Evolutionary conservation across 2,888 invertebrate species (phyloP), one percentile per base, ranked within the genome.

Genomic region (Nyleta sp.): DNA sequence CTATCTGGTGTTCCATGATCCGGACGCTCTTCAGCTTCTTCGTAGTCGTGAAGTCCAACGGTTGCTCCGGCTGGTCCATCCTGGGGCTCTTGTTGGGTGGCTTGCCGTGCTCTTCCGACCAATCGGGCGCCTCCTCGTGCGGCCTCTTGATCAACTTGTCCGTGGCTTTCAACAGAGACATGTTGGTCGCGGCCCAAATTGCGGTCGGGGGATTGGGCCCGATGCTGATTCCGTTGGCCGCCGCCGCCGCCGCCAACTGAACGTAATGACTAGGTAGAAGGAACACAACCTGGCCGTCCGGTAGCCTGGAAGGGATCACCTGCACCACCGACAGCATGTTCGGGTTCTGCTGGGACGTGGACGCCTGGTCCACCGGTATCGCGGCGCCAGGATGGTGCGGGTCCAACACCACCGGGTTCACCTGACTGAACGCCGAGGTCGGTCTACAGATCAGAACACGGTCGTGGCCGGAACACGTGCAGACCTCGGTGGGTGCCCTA

Each of bases 231-330:
- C 90, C 90, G 74, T 90, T 91, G 42, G 90, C 90, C 0, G 90
- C 90, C 0, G 90, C 90, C 0, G 93, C 93, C 2, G 92, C 92
- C 1, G 93, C 93, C 52, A 93, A 83, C 84, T 93, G 93, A 8
- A 93, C 92, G 86, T 93, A 93, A 86, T 93, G 93, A 86, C 93
- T 93, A 40, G 94, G 94, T 40, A 94, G 89, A 2, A 94, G 91
- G 84, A 94, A 92, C 15, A 94, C 93, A 40, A 93, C 93, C 82
- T 93, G 93, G 2, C 93, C 93, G 83, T 93, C 93, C 22, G 93
- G 93, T 65, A 92, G 90, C 71, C 93, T 91, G 17, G 92, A 92
- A 0, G 92, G 92, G 82, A 92, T 92, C 53, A 92, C 92, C 84
- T 92, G 90, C 0, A 89, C 90, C 2, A 91, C 90, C n/a, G 91